Evolutionary conservation across 2,797 vertebrate genomes (phyloP), one percentile per base, ranked within the genome.

Genomic region (Loriculus beryllinus): DNA sequence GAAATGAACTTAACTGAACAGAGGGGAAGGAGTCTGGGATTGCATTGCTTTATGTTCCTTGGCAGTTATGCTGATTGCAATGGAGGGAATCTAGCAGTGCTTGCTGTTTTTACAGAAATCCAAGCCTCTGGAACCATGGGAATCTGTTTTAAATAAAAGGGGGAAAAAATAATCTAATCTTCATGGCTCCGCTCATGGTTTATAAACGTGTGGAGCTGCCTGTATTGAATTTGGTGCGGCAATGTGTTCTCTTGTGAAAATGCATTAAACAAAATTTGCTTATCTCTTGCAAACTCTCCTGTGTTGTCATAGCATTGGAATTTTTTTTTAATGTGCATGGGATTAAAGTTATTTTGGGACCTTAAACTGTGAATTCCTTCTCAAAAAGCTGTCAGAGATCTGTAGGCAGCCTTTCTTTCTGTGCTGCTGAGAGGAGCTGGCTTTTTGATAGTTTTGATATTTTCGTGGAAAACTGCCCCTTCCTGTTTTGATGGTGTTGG

Each of bases 331-430:
- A 71, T 45, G 37, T 94, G 69, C 48, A 68, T 90, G 52, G 54
- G 48, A 86, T 71, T 83, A 37, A 87, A 92, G 85, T 83, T 95
- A 94, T 95, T 95, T 94, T 60, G 37, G 65, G 60, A 90, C 37
- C 33, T 42, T 71, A 88, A 91, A 90, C 88, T 93, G 76, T 88
- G 57, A 94, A 88, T 85, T 86, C 25, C 21, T 69, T 54, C 87
- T 82, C 82, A 52, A 94, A 94, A 92, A 79, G 33, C 81, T 84
- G 77, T 71, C 49, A 83, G 64, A 84, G 75, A 86, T 82, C 63
- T 18, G 39, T 42, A 62, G 67, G 63, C 74, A 79, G 62, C 29
- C 33, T 82, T 88, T 83, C 19, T 56, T 88, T 81, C 62, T 69
- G 16, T 62, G 26, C 52, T 79, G 42, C 45, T 79, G 45, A 84